Evolutionary conservation across 2,113 vertebrate species (phyloP).

Genomic region (Sander vitreus): DNA sequence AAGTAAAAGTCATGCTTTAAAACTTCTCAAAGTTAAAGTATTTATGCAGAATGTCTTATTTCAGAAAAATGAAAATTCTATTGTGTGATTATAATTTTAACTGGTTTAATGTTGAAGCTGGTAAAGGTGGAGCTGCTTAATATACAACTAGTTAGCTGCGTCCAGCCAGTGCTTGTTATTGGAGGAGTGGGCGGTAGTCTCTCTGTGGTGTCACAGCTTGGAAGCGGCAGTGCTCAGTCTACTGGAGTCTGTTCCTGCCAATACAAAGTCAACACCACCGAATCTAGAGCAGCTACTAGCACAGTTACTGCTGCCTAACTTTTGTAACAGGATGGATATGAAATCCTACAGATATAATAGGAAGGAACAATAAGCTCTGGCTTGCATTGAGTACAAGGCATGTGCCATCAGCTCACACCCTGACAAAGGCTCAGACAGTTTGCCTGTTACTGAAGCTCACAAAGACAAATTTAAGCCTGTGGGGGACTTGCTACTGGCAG

Average conservation of each 20-base stretch:
- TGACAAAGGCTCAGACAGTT: slow-evolving; percentile 35
- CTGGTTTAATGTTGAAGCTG: too few relatives aligned
- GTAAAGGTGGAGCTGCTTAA: too few relatives aligned
- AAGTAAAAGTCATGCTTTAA: too few relatives aligned
- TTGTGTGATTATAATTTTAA: too few relatives aligned
- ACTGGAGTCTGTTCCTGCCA: slow-evolving; percentile 82
- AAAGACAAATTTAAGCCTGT: slow-evolving; percentile 51
- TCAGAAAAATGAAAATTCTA: too few relatives aligned
- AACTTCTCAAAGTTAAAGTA: too few relatives aligned
- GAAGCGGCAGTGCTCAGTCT: slow-evolving; percentile 85
- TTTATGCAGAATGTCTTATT: too few relatives aligned
- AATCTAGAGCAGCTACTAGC: slow-evolving; percentile 78
- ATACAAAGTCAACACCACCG: slow-evolving; percentile 63
- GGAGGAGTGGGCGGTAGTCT: slow-evolving; percentile 77
- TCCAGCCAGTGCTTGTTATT: slow-evolving; percentile 85
- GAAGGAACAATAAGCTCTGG: not conserved
- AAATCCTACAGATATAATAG: slow-evolving; percentile 1
- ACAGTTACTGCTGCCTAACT: slow-evolving; percentile 83
- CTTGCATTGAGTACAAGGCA: not conserved
- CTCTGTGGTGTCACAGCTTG: slow-evolving; percentile 88
- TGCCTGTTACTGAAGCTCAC: slow-evolving; percentile 44
- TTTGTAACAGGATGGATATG: not conserved
- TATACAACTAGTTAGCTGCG: too few relatives aligned
- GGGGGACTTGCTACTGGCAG: slow-evolving; percentile 46
- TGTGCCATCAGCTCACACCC: slow-evolving; percentile 24